These are phyloP conservation scores for Lacanobia oleracea DNA, from an alignment of 2,888 invertebrate species.

Conservation along the genomic window DNA sequence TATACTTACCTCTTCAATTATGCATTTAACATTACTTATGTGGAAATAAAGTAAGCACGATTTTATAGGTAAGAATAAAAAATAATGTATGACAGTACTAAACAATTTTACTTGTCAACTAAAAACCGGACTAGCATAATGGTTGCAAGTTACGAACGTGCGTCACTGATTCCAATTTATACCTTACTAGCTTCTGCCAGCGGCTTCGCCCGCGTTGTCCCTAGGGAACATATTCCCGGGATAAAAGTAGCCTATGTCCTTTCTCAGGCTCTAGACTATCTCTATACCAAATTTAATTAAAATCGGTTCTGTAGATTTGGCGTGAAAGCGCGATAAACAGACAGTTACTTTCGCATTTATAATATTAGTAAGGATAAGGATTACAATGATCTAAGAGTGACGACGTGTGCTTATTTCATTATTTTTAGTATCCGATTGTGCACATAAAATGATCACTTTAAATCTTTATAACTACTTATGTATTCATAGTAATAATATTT, in stretches of 20 bases:
- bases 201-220: too few relatives aligned
- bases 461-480: background rate
- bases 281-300: too few relatives aligned
- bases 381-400: background rate
- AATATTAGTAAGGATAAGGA: background rate
- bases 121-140: background rate
- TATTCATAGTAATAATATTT: background rate
- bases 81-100: background rate
- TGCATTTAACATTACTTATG: constrained; percentile 7
- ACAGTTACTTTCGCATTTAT: too few relatives aligned
- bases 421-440: background rate
- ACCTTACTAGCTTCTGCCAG: background rate
- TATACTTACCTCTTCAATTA: background rate
- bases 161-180: constrained; percentile 1
- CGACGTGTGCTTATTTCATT: background rate
- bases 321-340: too few relatives aligned
- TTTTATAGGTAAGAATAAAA: background rate
- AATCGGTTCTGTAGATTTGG: too few relatives aligned
- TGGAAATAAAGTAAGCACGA: background rate
- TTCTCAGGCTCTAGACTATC: too few relatives aligned
- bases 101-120: background rate
- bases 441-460: background rate
- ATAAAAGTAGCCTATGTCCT: too few relatives aligned
- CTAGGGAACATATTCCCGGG: too few relatives aligned
- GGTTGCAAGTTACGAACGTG: background rate